Evolutionary conservation across 2,797 vertebrate genomes (phyloP).

Genomic region (Sebastes aleutianus): DNA sequence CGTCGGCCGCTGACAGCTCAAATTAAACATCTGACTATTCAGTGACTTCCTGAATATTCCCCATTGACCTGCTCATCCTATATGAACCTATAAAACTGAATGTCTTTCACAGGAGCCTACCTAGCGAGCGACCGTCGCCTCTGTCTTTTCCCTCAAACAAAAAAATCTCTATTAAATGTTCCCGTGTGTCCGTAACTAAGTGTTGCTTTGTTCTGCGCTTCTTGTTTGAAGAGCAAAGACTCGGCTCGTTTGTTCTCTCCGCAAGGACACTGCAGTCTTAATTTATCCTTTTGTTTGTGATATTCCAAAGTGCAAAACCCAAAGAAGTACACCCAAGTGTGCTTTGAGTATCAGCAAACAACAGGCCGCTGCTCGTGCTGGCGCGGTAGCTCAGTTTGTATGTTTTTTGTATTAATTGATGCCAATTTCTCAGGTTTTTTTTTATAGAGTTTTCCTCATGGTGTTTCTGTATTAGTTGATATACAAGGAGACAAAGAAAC

Average conservation of each 20-base stretch:
- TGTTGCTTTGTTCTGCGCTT: constrained; percentile 10
- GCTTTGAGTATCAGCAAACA: constrained; percentile 18
- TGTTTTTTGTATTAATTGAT: constrained; percentile 5
- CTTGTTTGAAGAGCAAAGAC: not conserved
- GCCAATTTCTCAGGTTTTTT: not conserved
- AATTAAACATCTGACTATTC: constrained; percentile 18
- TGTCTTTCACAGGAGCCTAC: not conserved
- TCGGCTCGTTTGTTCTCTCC: constrained; percentile 11
- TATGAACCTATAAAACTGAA: not conserved
- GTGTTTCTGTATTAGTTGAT: not conserved
- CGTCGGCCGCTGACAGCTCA: not conserved
- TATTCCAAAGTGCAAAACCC: constrained; percentile 17
- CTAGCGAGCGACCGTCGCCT: not conserved
- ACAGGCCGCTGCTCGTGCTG: not conserved
- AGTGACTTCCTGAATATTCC: not conserved
- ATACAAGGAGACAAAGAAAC: not conserved
- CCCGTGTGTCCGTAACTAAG: not conserved
- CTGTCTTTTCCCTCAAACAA: not conserved
- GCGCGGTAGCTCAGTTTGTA: not conserved
- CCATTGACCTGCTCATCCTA: not conserved
- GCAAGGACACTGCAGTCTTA: constrained; percentile 25
- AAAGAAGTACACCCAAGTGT: constrained; percentile 18
- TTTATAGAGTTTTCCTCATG: not conserved
- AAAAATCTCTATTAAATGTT: not conserved
- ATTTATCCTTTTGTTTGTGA: constrained; percentile 30